Conservation (phyloP, 2,888 invertebrate genomes). For the Drosophila antonietae region DNA sequence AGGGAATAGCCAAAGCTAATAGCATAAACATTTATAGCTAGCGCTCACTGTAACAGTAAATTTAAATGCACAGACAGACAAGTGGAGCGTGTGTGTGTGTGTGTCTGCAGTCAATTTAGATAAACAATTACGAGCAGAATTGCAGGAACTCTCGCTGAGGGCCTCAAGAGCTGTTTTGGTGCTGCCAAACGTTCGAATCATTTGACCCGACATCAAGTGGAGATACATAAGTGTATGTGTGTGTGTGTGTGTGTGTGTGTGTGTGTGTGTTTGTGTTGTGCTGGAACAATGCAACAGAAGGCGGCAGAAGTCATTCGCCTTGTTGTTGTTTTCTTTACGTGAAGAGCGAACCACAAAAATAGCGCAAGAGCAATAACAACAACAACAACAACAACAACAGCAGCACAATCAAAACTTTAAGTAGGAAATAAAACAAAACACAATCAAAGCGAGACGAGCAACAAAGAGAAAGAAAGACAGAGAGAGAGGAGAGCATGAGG, state of each 20-base stretch:
- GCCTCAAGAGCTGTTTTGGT: constrained; percentile 17
- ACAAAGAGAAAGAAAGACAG: constrained; percentile 4
- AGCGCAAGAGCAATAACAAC: constrained; percentile 44
- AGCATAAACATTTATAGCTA: constrained; percentile 23
- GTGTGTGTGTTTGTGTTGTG: constrained; percentile 12
- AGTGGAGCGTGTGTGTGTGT: constrained; percentile 4
- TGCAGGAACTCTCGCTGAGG: constrained; percentile 40
- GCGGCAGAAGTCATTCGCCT: constrained; percentile 44
- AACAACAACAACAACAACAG: constrained; percentile 25
- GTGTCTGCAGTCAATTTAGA: constrained; percentile 73
- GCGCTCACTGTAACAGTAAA: constrained; percentile 37
- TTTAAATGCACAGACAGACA: constrained; percentile 26
- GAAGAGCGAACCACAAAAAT: constrained; percentile 60
- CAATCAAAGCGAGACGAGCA: constrained; percentile 13
- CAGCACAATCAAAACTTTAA: constrained; percentile 65
- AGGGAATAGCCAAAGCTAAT: constrained; percentile 6
- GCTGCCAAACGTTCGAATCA: constrained; percentile 62
- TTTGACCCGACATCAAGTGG: constrained; percentile 72
- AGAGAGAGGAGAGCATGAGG: constrained; percentile 5
- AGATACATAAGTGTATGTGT: constrained; percentile 8
- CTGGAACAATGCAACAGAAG: constrained; percentile 51
- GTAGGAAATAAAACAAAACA: constrained; percentile 65
- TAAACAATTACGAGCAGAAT: constrained; percentile 76
- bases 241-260: constrained; percentile 1
- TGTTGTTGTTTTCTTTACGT: constrained; percentile 39